Conservation (phyloP, 2,113 vertebrate species). For the Oryzias melastigma region DNA sequence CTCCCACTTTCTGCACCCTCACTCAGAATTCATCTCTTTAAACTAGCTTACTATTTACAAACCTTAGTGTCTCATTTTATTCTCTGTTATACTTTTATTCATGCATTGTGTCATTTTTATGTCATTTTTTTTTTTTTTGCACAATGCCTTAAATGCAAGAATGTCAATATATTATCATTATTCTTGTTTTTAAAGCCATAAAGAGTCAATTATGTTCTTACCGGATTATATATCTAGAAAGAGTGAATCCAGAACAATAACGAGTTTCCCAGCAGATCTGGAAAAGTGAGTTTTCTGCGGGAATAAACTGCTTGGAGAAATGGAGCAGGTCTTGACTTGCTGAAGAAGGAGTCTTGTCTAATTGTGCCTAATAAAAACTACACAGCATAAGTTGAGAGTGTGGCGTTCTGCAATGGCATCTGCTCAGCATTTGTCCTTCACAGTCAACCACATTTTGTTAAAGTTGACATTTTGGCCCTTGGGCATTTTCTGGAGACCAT, state of each 20-base stretch:
- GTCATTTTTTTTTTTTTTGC: too few species aligned
- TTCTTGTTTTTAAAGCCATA: too few species aligned
- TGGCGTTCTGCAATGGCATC: constrained; percentile 2
- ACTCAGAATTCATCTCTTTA: too few species aligned
- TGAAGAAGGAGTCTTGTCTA: constrained; percentile 32
- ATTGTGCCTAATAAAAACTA: constrained; percentile 52
- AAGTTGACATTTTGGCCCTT: constrained; percentile 57
- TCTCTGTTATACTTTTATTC: too few species aligned
- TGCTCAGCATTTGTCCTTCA: constrained; percentile 12
- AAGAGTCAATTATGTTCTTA: too few species aligned
- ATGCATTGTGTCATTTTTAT: too few species aligned
- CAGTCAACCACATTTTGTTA: constrained; percentile 56
- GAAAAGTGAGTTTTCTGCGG: constrained; percentile 32
- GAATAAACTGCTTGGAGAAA: constrained; percentile 41
- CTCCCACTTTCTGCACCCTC: too few species aligned
- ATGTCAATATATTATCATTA: too few species aligned
- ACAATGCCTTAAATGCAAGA: too few species aligned
- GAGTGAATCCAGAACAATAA: neutral
- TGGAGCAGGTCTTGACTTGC: constrained; percentile 34
- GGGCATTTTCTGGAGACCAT: constrained; percentile 56
- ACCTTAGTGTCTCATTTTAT: too few species aligned
- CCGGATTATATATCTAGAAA: constrained; percentile 18
- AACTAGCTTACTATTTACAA: too few species aligned
- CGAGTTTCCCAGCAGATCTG: constrained; percentile 13
- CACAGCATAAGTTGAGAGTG: constrained; percentile 27